phyloP scores from a whole-genome alignment of 2,797 vertebrate genomes.

The Peromyscus melanophrys region DNA sequence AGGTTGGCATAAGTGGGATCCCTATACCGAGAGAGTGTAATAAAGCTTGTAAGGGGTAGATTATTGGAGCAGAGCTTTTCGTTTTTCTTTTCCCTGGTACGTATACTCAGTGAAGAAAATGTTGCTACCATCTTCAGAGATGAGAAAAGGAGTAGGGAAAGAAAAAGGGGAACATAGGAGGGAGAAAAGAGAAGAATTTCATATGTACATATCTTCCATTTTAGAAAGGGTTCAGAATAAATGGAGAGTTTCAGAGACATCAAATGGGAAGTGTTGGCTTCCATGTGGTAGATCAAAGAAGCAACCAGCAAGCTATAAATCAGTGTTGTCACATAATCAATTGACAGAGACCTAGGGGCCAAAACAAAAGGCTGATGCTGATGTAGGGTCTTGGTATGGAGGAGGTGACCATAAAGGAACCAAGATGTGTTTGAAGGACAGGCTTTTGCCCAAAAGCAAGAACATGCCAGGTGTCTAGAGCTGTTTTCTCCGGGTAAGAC shows the following conservation, averaged over 20 bases:
- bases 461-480: neutral
- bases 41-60: neutral
- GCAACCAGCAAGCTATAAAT: neutral
- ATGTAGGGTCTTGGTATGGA: neutral
- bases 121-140: neutral
- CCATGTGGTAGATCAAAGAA: neutral
- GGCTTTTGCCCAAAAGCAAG: neutral
- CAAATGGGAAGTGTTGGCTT: neutral
- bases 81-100: neutral
- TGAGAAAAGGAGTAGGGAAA: neutral
- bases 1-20: fast-evolving
- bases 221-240: neutral
- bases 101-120: neutral
- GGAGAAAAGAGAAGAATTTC: neutral
- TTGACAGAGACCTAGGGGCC: neutral
- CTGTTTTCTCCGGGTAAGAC: neutral
- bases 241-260: neutral
- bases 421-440: fast-evolving
- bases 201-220: neutral
- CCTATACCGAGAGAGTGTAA: neutral
- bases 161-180: neutral
- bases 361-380: neutral
- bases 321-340: neutral
- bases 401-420: neutral
- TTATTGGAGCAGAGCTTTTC: neutral